Evolutionary conservation across 2,888 invertebrate species (phyloP).

Genomic region (Melolontha melolontha): DNA sequence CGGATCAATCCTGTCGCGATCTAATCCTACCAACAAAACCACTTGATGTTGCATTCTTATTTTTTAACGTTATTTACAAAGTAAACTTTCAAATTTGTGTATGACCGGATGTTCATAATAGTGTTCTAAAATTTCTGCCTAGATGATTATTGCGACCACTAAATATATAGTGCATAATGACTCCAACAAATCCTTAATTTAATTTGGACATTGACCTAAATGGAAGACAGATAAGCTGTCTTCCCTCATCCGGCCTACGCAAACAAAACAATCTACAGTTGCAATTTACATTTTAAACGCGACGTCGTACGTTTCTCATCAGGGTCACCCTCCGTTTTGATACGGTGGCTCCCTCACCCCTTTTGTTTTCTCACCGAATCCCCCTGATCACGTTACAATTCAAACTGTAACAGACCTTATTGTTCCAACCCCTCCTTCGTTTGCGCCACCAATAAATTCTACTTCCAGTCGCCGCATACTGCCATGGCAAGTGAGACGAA

Average conservation of each 20-base stretch:
- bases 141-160: too few relatives aligned
- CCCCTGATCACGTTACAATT: conserved; percentile 30
- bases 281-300: conserved; percentile 34
- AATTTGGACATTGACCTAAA: conserved; percentile 35
- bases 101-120: too few relatives aligned
- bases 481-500: conserved; percentile 21
- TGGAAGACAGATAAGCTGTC: conserved; percentile 10
- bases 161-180: conserved; percentile 5
- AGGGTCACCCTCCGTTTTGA: conserved; percentile 18
- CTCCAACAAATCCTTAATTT: conserved; percentile 23
- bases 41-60: too few relatives aligned
- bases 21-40: too few relatives aligned
- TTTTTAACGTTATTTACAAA: too few relatives aligned
- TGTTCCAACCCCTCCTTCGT: conserved; percentile 10
- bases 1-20: too few relatives aligned
- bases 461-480: conserved; percentile 7
- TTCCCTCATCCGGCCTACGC: conserved; percentile 3
- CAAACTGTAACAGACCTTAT: conserved; percentile 36
- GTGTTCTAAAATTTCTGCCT: too few relatives aligned
- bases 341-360: not conserved
- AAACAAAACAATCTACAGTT: conserved; percentile 36
- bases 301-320: conserved; percentile 25
- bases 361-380: not conserved
- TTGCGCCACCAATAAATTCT: conserved; percentile 30
- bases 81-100: too few relatives aligned